Evolutionary conservation across 2,113 vertebrate species (phyloP).

Genomic region (Cynocephalus volans): DNA sequence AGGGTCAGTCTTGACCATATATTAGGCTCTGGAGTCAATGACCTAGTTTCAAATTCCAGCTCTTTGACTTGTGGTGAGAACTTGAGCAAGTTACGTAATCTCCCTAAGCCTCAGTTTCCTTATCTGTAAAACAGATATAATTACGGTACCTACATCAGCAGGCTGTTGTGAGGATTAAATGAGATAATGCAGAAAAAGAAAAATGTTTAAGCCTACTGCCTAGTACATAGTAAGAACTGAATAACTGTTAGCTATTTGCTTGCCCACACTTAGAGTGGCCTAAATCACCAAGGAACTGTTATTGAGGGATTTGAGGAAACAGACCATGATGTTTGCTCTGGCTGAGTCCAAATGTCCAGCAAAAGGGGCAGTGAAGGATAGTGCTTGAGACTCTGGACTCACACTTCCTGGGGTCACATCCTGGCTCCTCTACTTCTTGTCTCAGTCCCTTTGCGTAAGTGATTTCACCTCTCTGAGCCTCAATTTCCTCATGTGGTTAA

Average conservation of each 20-base stretch:
- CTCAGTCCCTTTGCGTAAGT: background rate
- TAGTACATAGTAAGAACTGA: background rate
- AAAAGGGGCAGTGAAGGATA: background rate
- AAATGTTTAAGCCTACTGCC: background rate
- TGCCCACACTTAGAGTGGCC: background rate
- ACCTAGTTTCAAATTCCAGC: background rate
- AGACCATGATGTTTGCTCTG: background rate
- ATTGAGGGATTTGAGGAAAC: background rate
- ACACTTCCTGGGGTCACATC: background rate
- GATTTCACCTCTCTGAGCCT: constrained; percentile 13
- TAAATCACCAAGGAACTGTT: background rate
- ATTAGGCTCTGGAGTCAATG: background rate
- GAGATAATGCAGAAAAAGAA: background rate
- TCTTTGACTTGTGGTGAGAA: constrained; percentile 12
- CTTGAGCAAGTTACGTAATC: background rate
- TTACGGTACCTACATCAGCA: background rate
- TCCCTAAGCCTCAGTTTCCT: constrained; percentile 32
- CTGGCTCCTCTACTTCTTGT: background rate
- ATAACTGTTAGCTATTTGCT: background rate
- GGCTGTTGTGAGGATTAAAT: background rate
- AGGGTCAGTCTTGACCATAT: background rate
- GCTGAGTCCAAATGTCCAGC: background rate
- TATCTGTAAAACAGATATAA: background rate
- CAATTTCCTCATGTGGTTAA: background rate
- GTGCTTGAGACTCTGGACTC: background rate